Evolutionary conservation across 2,888 invertebrate species (phyloP).

Genomic region (Phalera bucephala): DNA sequence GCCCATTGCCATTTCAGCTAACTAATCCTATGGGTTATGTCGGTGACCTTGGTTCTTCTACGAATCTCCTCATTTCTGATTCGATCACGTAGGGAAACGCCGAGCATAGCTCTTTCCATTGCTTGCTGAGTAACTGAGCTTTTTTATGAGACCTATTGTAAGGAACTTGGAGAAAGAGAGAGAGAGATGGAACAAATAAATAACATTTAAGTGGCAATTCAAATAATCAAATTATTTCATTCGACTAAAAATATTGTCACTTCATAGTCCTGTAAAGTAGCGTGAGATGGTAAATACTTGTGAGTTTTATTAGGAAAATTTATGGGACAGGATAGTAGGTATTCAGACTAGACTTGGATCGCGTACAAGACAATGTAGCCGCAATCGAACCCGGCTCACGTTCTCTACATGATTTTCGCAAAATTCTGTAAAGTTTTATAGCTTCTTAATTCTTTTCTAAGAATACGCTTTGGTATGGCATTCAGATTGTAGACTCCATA

Average conservation of each 20-base stretch:
- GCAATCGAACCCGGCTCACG: not conserved
- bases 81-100: too few species aligned
- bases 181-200: too few species aligned
- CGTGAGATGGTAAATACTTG: not conserved
- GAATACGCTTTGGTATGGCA: not conserved
- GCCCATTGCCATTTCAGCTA: too few species aligned
- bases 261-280: not conserved
- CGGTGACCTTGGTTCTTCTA: too few species aligned
- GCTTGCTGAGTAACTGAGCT: too few species aligned
- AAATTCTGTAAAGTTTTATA: constrained; percentile 1
- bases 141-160: too few species aligned
- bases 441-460: not conserved
- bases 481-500: not conserved
- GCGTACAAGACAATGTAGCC: not conserved
- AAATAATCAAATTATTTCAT: too few species aligned
- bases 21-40: too few species aligned
- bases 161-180: too few species aligned
- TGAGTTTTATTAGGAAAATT: not conserved
- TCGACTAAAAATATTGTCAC: not conserved
- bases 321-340: not conserved
- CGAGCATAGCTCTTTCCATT: too few species aligned
- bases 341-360: not conserved
- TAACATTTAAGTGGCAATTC: too few species aligned
- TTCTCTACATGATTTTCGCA: not conserved
- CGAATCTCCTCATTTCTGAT: too few species aligned